Conservation (phyloP, 2,888 invertebrate species). For the Synergus laeviventris region DNA sequence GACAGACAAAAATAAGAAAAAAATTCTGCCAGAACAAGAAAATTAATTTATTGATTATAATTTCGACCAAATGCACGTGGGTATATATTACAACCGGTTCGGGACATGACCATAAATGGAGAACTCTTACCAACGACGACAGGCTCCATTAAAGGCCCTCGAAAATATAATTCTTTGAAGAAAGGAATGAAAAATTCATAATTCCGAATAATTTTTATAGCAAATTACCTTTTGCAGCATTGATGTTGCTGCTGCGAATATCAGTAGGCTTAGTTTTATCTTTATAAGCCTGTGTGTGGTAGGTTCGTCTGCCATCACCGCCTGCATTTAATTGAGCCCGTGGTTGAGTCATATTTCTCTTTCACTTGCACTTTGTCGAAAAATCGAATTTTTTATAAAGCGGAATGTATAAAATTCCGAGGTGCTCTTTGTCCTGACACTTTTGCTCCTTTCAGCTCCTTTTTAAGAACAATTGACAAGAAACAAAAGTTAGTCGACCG, state of each 20-base stretch:
- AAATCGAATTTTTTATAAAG: conserved; percentile 23
- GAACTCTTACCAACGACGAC: conserved; percentile 44
- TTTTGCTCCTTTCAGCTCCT: conserved; percentile 15
- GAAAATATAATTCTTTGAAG: not conserved
- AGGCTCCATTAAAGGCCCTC: not conserved
- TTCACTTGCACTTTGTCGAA: conserved; percentile 30
- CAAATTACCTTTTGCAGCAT: conserved; percentile 95
- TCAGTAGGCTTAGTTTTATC: conserved; percentile 96
- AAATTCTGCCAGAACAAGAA: not conserved
- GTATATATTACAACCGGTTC: conserved; percentile 14
- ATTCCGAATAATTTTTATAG: conserved; percentile 27
- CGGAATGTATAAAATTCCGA: conserved; percentile 21
- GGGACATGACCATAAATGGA: conserved; percentile 61
- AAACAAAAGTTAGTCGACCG: conserved; percentile 12
- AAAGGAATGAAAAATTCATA: not conserved
- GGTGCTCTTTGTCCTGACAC: conserved; percentile 17
- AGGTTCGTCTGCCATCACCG: conserved; percentile 76
- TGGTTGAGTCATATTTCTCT: conserved; percentile 56
- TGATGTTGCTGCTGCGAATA: conserved; percentile 96
- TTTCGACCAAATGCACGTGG: not conserved
- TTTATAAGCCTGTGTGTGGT: conserved; percentile 83
- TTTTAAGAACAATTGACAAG: not conserved
- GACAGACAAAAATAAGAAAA: not conserved
- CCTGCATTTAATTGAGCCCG: conserved; percentile 72
- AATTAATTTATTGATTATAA: not conserved